Evolutionary conservation across 2,888 invertebrate genomes (phyloP).

Genomic region (Hydroisotoma schaefferi): DNA sequence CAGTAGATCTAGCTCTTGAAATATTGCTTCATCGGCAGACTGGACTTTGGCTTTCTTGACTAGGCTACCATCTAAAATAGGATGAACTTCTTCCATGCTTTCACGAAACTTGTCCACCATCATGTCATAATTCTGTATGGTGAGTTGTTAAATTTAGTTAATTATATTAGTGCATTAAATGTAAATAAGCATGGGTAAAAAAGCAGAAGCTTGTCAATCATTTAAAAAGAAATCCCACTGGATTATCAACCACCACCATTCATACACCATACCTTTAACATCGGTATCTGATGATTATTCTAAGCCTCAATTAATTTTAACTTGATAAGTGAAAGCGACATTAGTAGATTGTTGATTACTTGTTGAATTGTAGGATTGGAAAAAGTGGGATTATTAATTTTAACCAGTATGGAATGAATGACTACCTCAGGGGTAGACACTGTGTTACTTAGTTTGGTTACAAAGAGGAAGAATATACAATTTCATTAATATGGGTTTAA

Average conservation of each 20-base stretch:
- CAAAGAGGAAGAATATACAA: too few species aligned
- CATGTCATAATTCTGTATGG: constrained; percentile 74
- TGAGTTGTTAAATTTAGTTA: constrained; percentile 15
- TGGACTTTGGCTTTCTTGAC: constrained; percentile 50
- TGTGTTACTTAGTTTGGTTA: too few species aligned
- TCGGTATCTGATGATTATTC: too few species aligned
- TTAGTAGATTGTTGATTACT: too few species aligned
- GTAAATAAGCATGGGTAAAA: not conserved
- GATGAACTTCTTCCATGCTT: constrained; percentile 74
- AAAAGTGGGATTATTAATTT: too few species aligned
- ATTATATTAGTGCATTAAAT: constrained; percentile 7
- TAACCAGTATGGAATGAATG: too few species aligned
- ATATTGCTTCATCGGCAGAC: constrained; percentile 70
- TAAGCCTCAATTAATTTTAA: not conserved
- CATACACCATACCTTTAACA: too few species aligned
- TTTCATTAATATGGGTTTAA: too few species aligned
- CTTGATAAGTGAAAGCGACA: too few species aligned
- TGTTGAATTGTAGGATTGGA: too few species aligned
- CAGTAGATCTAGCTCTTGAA: constrained; percentile 72
- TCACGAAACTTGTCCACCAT: constrained; percentile 80
- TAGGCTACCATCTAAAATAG: constrained; percentile 65
- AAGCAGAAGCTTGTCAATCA: too few species aligned
- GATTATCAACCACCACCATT: constrained; percentile 6
- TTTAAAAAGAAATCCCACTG: not conserved
- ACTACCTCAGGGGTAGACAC: too few species aligned